Evolutionary conservation across 2,888 invertebrate species (phyloP), one percentile per base, ranked within the genome.

Genomic region (Trichogramma evanescens): DNA sequence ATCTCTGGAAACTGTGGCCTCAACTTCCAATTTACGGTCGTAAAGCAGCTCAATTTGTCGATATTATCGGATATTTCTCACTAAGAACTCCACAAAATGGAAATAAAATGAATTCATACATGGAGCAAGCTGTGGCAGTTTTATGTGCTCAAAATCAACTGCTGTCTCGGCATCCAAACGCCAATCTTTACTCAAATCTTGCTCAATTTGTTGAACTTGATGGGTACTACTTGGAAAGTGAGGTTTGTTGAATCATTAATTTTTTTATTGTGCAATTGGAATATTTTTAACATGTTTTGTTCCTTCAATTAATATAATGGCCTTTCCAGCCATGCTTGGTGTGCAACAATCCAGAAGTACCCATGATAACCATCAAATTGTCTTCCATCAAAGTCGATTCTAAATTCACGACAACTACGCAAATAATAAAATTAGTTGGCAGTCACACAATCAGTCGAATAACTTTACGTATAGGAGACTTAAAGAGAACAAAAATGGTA

Each of bases 401-500:
- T 1, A 95, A 97, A 80, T 99, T 95, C 79, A 98, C 98, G 4
- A 96, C 97, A 1, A 96, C 94, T 7, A 95, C 96, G 1, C 97
- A 97, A 81, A 96, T 98, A 65, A 93, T 97, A 55, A 98, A 98
- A 79, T 81, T 99, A 66, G 88, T 95, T 49, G 93, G 93, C 69
- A 95, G 95, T 73, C 95, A 97, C 77, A 95, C 93, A 69, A 95
- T 98, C 67, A 93, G 94, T 71, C 91, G 94, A 74, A 92, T 98
- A 68, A 91, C 91, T 45, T 84, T 98, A 49, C 87, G 95, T 59
- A 92, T 98, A 72, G 92, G 93, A 6, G 98, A 99, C 78, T 83
- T 98, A 66, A 98, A 98, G 78, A 86, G 96, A 63, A 93, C 93
- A 59, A 96, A 98, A 82, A 97, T 97, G 95, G 95, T 97, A 59